Percentiles rank a stretch among this genome's conserved stretches.
Evolutionary conservation across 2,113 vertebrate genomes (phyloP).

Genomic region (Herpailurus yagouaroundi): DNA sequence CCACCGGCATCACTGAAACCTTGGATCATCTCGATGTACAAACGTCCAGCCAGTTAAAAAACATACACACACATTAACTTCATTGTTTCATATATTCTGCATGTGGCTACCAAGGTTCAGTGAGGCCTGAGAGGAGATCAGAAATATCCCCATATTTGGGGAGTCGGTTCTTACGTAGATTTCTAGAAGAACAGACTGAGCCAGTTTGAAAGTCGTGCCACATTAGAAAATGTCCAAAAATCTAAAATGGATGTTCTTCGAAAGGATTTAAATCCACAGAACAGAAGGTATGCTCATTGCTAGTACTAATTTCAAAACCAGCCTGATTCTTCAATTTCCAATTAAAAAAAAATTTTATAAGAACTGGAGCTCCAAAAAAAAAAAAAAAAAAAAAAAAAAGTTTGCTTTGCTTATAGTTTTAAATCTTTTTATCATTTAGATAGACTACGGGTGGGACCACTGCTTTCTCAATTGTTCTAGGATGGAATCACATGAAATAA

Average conservation of each 20-base stretch:
- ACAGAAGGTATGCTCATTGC: background rate
- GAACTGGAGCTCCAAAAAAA: constrained; percentile 25
- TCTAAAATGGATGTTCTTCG: background rate
- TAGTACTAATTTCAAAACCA: constrained; percentile 13
- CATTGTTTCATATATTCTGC: constrained; percentile 23
- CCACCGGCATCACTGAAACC: background rate
- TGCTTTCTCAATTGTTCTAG: background rate
- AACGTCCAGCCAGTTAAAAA: background rate
- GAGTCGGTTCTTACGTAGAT: background rate
- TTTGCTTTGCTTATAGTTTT: background rate
- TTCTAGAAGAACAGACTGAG: constrained; percentile 45
- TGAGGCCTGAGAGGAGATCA: background rate
- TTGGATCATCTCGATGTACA: background rate
- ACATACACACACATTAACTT: background rate
- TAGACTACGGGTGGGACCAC: background rate
- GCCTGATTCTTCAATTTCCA: constrained; percentile 49
- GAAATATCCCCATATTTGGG: background rate
- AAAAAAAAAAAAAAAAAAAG: background rate
- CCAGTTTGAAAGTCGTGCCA: constrained; percentile 54
- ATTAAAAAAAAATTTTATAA: background rate
- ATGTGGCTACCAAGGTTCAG: background rate
- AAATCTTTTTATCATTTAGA: background rate
- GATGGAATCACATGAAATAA: background rate
- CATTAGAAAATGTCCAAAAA: constrained; percentile 60
- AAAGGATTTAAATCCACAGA: constrained; percentile 46